Percentiles rank a stretch among this genome's conserved stretches.
phyloP scores from a whole-genome alignment of 30 jellyfish, hydroid and myxozoan genomes.

The Mastigias papua region DNA sequence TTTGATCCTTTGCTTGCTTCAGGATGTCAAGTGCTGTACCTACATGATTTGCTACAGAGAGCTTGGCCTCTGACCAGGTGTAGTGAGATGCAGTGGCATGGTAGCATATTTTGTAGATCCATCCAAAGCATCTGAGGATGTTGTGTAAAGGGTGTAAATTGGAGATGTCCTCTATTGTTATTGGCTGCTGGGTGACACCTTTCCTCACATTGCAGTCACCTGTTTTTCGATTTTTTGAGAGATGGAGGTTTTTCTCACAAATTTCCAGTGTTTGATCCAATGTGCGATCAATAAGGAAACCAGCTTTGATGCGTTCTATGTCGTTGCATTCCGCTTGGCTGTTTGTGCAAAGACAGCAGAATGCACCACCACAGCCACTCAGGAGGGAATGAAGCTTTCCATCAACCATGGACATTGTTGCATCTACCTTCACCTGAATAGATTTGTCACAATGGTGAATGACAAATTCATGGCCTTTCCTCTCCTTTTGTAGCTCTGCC shows the following conservation, averaged over 20 bases:
- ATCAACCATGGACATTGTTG: constrained; percentile 12
- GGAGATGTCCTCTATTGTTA: constrained; percentile 28
- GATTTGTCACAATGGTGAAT: background rate
- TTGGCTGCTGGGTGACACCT: constrained; percentile 29
- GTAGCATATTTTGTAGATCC: constrained; percentile 3
- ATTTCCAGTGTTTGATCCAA: constrained; percentile 9
- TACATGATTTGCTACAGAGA: background rate
- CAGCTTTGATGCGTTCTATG: background rate
- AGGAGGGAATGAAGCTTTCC: background rate
- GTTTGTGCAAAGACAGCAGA: constrained; percentile 16
- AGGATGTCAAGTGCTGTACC: background rate
- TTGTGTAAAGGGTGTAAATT: background rate
- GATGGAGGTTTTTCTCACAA: constrained; percentile 5
- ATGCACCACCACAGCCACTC: constrained; percentile 16
- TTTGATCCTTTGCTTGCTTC: no score
- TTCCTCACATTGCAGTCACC: background rate
- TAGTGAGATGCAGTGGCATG: background rate
- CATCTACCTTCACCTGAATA: background rate
- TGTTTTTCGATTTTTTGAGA: background rate
- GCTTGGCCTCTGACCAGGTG: background rate
- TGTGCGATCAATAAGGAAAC: constrained; percentile 15
- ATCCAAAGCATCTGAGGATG: background rate
- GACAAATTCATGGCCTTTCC: background rate
- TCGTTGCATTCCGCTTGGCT: background rate
- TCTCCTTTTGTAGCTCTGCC: constrained; percentile 2